Conservation (phyloP, 2,888 invertebrate species). For the Eupithecia exiguata region DNA sequence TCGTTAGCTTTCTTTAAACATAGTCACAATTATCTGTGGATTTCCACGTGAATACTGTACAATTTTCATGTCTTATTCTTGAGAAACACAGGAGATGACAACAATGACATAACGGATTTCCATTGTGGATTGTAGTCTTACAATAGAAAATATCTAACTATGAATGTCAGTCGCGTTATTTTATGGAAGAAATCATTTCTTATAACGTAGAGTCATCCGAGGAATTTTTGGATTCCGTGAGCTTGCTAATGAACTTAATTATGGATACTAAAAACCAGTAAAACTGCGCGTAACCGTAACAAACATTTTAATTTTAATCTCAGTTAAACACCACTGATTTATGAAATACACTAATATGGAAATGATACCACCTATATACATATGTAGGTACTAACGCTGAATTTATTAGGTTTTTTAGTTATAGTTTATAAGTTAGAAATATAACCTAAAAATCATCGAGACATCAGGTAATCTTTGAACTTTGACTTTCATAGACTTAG, state of each 20-base stretch:
- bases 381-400: no score
- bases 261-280: neutral
- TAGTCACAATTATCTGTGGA: neutral
- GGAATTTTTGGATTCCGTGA: neutral
- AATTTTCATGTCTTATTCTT: neutral
- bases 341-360: neutral
- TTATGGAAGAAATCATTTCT: neutral
- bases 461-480: no score
- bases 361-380: no score
- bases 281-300: neutral
- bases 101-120: constrained; percentile 19
- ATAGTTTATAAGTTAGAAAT: no score
- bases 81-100: constrained; percentile 6
- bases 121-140: constrained; percentile 6
- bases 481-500: no score
- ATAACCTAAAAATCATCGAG: no score
- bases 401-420: no score
- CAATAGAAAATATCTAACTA: constrained; percentile 12
- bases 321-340: neutral
- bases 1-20: neutral
- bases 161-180: neutral
- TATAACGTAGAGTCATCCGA: neutral
- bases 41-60: neutral
- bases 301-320: neutral
- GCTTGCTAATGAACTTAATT: neutral